These are phyloP conservation scores for Myodes glareolus DNA, from an alignment of 2,113 vertebrate genomes.

Conservation along the genomic window DNA sequence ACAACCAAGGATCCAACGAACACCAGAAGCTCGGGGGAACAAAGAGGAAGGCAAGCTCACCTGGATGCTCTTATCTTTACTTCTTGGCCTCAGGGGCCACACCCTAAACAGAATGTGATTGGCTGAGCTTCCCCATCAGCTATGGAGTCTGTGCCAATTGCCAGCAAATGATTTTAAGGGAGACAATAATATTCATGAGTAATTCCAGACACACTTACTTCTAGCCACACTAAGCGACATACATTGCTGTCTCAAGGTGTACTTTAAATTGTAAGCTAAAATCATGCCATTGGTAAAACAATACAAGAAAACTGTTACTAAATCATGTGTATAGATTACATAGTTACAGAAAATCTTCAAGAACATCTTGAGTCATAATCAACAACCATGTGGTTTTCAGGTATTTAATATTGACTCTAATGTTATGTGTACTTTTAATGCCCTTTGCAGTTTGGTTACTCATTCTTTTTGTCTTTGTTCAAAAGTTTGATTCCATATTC, in stretches of 20 bases:
- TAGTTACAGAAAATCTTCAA: background rate
- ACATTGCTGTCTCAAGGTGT: background rate
- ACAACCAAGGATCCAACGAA: too few relatives aligned
- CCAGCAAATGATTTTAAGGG: background rate
- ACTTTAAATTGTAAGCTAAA: constrained; percentile 11
- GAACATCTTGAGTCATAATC: background rate
- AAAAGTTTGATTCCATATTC: background rate
- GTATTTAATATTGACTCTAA: background rate
- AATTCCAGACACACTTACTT: background rate
- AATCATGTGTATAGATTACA: background rate
- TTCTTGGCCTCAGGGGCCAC: too few relatives aligned
- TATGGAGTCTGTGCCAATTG: background rate
- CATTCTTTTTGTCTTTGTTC: background rate
- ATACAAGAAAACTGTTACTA: background rate
- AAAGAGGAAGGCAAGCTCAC: too few relatives aligned
- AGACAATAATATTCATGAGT: background rate
- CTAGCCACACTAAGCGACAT: background rate
- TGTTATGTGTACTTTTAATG: background rate
- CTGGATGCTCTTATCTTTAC: too few relatives aligned
- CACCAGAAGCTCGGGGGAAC: too few relatives aligned
- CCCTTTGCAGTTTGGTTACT: background rate
- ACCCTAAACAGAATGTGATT: too few relatives aligned
- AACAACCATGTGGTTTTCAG: background rate
- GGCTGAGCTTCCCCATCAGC: too few relatives aligned
- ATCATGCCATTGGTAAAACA: background rate